Conservation (phyloP, 2,888 invertebrate genomes). For the Amiota communis region DNA sequence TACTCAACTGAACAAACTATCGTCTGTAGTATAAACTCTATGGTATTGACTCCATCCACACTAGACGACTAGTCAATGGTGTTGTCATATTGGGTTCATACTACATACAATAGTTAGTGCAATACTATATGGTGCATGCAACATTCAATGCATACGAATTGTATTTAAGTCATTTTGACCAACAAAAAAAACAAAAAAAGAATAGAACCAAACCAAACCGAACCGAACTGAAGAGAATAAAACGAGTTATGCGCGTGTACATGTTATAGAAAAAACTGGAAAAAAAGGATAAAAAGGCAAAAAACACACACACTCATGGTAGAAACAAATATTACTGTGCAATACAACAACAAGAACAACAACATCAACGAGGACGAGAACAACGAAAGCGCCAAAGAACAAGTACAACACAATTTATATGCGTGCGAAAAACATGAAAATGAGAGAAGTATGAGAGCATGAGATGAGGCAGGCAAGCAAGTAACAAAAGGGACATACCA, state of each 20-base stretch:
- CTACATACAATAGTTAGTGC: conserved; percentile 11
- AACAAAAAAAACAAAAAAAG: conserved; percentile 34
- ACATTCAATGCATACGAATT: conserved; percentile 70
- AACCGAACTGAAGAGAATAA: conserved; percentile 32
- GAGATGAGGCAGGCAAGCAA: conserved; percentile 23
- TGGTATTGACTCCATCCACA: no score
- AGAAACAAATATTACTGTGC: conserved; percentile 2
- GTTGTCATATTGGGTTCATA: not conserved
- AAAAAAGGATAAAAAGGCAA: conserved; percentile 35
- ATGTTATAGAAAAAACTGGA: not conserved
- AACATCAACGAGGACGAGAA: conserved; percentile 18
- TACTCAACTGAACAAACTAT: no score
- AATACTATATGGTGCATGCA: conserved; percentile 48
- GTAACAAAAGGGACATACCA: conserved; percentile 37
- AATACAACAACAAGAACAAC: not conserved
- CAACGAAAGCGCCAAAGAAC: not conserved
- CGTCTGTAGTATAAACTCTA: no score
- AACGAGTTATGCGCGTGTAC: conserved; percentile 56
- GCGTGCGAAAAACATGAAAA: conserved; percentile 54
- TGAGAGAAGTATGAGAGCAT: no score
- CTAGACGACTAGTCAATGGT: no score
- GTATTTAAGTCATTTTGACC: conserved; percentile 65
- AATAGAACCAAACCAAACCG: no score
- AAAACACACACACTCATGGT: conserved; percentile 36
- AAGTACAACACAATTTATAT: conserved; percentile 61